A percentile compares a stretch with the other conserved stretches of the same genome.
phyloP scores from a whole-genome alignment of 1,140 invertebrate species.

The Caenorhabditis inopinata region DNA sequence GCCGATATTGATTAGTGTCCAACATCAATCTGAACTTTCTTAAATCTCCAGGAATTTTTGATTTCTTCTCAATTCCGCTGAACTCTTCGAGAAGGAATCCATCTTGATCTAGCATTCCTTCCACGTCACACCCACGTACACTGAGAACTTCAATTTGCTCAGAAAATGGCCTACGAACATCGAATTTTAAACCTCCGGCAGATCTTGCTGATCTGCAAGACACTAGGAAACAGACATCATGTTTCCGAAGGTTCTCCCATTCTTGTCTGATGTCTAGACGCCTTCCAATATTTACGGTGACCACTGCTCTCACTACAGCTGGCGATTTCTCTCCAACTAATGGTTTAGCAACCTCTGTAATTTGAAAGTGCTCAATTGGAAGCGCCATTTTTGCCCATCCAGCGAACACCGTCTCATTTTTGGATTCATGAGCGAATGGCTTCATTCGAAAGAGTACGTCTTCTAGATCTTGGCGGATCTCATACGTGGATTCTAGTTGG shows the following conservation, averaged over 20 bases:
- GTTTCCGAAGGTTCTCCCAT: constrained; percentile 92
- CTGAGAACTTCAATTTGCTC: constrained; percentile 77
- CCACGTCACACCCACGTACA: constrained; percentile 95
- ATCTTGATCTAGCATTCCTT: constrained; percentile 94
- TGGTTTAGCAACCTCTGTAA: constrained; percentile 75
- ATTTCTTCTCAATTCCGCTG: constrained; percentile 47
- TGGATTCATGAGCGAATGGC: constrained; percentile 76
- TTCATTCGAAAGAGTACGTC: constrained; percentile 88
- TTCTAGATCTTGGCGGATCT: constrained; percentile 83
- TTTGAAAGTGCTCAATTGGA: constrained; percentile 84
- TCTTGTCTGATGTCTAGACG: constrained; percentile 87
- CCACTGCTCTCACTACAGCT: constrained; percentile 86
- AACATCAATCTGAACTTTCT: constrained; percentile 89
- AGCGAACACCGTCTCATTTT: constrained; percentile 86
- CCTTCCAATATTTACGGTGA: constrained; percentile 86
- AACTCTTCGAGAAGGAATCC: constrained; percentile 94
- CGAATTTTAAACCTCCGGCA: constrained; percentile 74
- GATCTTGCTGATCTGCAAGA: constrained; percentile 70
- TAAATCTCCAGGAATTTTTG: constrained; percentile 72
- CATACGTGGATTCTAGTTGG: constrained; percentile 88
- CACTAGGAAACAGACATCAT: constrained; percentile 95
- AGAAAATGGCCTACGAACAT: constrained; percentile 75
- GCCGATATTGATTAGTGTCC: constrained; percentile 83
- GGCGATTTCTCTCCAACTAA: constrained; percentile 81
- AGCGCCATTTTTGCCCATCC: constrained; percentile 99